Conservation (phyloP, 2,888 invertebrate species). For the Caenorhabditis sp. region DNA sequence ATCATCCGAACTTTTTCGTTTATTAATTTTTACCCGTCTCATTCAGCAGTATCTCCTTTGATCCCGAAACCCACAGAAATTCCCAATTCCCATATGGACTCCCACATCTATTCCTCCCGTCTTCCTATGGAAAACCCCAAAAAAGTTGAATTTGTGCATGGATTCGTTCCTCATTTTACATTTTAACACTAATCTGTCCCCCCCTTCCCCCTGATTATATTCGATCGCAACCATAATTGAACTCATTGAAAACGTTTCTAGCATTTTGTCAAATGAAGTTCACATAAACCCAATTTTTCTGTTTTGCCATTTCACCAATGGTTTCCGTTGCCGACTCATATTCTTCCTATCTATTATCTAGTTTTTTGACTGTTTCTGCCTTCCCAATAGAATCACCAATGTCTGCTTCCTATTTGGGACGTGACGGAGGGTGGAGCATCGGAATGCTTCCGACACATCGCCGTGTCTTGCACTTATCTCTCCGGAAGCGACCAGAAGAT, state of each 20-base stretch:
- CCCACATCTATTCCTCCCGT: no score
- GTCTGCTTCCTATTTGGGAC: no score
- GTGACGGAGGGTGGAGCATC: slow-evolving; percentile 7
- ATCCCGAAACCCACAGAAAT: no score
- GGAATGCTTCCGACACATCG: not conserved
- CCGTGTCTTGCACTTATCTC: slow-evolving; percentile 21
- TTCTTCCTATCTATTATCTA: not conserved
- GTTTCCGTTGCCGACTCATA: not conserved
- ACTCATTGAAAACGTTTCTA: slow-evolving; percentile 10
- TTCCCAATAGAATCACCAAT: no score
- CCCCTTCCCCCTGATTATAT: not conserved
- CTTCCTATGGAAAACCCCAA: no score
- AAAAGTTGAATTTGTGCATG: no score
- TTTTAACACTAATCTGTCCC: not conserved
- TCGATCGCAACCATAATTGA: not conserved
- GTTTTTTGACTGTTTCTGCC: no score
- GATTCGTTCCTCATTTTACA: no score
- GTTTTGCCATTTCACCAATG: not conserved
- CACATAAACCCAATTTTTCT: not conserved
- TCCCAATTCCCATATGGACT: no score
- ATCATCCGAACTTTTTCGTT: not conserved
- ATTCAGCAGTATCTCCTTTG: no score
- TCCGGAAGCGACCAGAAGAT: no score
- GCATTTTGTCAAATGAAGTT: slow-evolving; percentile 40
- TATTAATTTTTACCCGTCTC: no score